phyloP scores from a whole-genome alignment of 2,888 invertebrate genomes.

The Electrophaes corylata region DNA sequence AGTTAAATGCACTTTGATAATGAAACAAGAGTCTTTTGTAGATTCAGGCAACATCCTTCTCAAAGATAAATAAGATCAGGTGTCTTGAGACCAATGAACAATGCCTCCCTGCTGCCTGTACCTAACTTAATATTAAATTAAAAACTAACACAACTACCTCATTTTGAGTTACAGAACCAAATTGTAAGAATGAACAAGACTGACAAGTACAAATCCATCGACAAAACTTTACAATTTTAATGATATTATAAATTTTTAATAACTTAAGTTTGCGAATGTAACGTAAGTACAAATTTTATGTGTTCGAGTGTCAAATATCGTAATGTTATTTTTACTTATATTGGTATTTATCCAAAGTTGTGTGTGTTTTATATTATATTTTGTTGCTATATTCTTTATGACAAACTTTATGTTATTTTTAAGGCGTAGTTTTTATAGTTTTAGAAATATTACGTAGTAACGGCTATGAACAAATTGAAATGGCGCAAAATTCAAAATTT shows the following conservation, averaged over 20 bases:
- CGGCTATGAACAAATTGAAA: conserved; percentile 58
- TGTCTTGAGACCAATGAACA: not conserved
- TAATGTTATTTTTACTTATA: conserved; percentile 70
- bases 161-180: conserved; percentile 55
- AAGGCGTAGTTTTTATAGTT: conserved; percentile 55
- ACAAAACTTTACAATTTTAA: conserved; percentile 61
- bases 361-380: conserved; percentile 77
- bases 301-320: conserved; percentile 79
- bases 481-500: conserved; percentile 26
- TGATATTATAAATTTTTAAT: conserved; percentile 61
- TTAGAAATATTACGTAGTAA: conserved; percentile 51
- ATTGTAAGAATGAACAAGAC: conserved; percentile 70
- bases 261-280: conserved; percentile 69
- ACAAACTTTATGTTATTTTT: conserved; percentile 68
- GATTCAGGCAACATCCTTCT: not conserved
- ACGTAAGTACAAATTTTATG: conserved; percentile 81
- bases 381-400: conserved; percentile 79
- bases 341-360: conserved; percentile 81
- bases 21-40: not conserved
- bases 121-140: conserved; percentile 14
- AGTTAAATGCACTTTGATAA: not conserved
- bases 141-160: conserved; percentile 60
- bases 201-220: conserved; percentile 78
- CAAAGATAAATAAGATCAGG: not conserved
- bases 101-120: not conserved